These are phyloP conservation scores for Anticlea derivata DNA, from an alignment of 2,888 invertebrate genomes.

Conservation along the genomic window DNA sequence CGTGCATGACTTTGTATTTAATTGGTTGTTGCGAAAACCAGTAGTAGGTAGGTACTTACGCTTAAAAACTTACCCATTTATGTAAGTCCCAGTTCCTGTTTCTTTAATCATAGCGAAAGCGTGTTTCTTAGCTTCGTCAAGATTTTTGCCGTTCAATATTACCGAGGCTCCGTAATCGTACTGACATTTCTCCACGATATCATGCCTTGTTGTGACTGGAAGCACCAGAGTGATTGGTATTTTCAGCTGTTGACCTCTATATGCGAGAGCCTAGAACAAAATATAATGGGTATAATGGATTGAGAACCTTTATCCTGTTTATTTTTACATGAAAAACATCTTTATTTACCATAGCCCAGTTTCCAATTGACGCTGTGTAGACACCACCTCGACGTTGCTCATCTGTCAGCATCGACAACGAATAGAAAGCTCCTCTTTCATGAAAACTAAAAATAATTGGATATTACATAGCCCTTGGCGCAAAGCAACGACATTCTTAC, in stretches of 20 bases:
- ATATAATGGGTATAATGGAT: background rate
- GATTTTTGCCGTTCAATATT: conserved; percentile 88
- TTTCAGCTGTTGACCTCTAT: conserved; percentile 87
- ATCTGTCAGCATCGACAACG: conserved; percentile 87
- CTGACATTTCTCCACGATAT: conserved; percentile 91
- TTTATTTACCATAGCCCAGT: conserved; percentile 88
- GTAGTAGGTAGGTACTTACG: no score
- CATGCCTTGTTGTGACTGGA: conserved; percentile 91
- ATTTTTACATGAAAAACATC: background rate
- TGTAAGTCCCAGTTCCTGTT: conserved; percentile 85
- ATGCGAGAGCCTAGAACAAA: conserved; percentile 81
- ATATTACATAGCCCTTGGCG: no score
- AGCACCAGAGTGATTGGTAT: conserved; percentile 91
- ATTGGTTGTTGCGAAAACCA: background rate
- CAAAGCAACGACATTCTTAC: no score
- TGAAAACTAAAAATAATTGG: conserved; percentile 88
- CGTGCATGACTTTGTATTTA: background rate
- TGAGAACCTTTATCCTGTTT: no score
- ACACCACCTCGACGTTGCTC: conserved; percentile 89
- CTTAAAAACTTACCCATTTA: conserved; percentile 89
- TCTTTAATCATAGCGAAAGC: conserved; percentile 89
- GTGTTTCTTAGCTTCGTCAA: conserved; percentile 89
- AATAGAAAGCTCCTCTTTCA: conserved; percentile 93
- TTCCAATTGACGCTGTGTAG: conserved; percentile 94
- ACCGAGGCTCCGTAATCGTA: conserved; percentile 89